Conservation (phyloP, 2,797 vertebrate genomes). For the Anabacerthia variegaticeps region DNA sequence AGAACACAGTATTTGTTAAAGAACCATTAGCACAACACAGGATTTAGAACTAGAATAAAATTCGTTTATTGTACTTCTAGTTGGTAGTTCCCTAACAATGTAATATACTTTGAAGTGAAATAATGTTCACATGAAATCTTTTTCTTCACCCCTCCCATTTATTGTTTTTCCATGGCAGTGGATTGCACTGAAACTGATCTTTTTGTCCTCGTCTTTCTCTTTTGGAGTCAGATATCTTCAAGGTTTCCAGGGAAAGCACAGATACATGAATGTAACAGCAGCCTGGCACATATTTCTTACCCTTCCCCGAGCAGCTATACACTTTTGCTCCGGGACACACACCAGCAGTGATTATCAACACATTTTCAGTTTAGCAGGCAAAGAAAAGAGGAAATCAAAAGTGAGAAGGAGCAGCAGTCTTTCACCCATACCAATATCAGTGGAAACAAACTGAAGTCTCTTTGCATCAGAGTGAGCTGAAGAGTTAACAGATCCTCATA, state of each 20-base stretch:
- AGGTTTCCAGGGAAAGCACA: background rate
- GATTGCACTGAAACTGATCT: background rate
- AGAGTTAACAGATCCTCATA: conserved; percentile 8
- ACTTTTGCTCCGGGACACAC: background rate
- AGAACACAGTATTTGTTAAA: background rate
- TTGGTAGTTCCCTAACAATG: background rate
- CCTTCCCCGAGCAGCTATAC: background rate
- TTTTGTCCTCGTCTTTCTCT: background rate
- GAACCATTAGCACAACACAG: background rate
- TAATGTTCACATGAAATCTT: background rate
- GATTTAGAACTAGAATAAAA: background rate
- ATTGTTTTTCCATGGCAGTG: background rate
- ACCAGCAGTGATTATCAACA: background rate
- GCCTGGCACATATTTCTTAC: background rate
- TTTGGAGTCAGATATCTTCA: background rate
- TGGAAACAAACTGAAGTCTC: background rate
- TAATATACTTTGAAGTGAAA: background rate
- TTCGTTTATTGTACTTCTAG: background rate
- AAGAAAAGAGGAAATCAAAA: background rate
- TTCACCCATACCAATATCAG: background rate
- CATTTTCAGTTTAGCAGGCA: background rate
- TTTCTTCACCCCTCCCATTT: background rate
- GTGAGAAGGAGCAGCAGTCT: background rate
- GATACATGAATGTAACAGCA: background rate
- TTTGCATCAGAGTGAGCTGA: background rate